Percentiles rank a stretch among this genome's conserved stretches.
Conservation (phyloP, 2,888 invertebrate species). For the Eulithis testata region DNA sequence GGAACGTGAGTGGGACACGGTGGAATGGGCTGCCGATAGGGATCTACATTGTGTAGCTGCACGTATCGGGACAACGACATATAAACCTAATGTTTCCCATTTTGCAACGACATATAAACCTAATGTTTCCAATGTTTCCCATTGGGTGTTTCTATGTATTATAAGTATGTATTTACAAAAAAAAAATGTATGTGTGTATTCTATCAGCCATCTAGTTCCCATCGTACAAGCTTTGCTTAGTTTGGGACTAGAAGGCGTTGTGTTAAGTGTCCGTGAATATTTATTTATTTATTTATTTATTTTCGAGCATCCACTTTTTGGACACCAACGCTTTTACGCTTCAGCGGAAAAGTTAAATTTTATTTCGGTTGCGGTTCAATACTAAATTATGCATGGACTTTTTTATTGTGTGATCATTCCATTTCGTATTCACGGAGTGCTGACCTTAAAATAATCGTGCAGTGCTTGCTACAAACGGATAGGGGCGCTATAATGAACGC, state of each 20-base stretch:
- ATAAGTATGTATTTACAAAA: too few relatives aligned
- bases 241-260: too few relatives aligned
- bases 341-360: constrained; percentile 36
- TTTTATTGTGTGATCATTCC: constrained; percentile 31
- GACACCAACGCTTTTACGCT: constrained; percentile 31
- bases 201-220: too few relatives aligned
- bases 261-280: too few relatives aligned
- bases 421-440: constrained; percentile 24
- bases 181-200: too few relatives aligned
- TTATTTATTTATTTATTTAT: too few relatives aligned
- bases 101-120: too few relatives aligned
- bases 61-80: constrained; percentile 50
- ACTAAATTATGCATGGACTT: constrained; percentile 31
- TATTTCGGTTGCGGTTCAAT: constrained; percentile 28
- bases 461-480: constrained; percentile 44
- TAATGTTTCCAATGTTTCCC: too few relatives aligned
- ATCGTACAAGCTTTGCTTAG: too few relatives aligned
- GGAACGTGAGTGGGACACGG: constrained; percentile 20
- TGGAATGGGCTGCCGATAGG: constrained; percentile 50
- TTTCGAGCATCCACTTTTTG: constrained; percentile 44
- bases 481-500: constrained; percentile 45
- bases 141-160: too few relatives aligned
- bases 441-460: constrained; percentile 50
- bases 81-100: constrained; percentile 51
- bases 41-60: constrained; percentile 53